phyloP scores from a whole-genome alignment of 2,113 vertebrate genomes.

The Turnix velox region DNA sequence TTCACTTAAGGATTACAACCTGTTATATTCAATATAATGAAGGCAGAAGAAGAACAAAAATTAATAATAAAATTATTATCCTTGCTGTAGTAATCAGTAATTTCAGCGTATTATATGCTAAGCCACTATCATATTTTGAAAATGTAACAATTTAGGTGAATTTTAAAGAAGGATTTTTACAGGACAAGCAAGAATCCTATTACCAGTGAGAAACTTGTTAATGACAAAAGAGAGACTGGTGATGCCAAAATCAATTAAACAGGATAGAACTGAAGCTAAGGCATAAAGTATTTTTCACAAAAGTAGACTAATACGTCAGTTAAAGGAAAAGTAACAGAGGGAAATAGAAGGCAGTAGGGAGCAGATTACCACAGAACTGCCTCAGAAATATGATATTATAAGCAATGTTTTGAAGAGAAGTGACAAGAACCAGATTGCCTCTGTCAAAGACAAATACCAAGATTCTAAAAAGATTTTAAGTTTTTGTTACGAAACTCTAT shows the following conservation, averaged over 20 bases:
- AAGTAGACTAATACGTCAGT: not conserved
- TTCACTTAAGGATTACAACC: not conserved
- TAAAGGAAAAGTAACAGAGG: not conserved
- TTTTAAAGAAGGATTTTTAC: not conserved
- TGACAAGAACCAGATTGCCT: constrained; percentile 41
- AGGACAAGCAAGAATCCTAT: not conserved
- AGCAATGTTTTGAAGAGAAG: constrained; percentile 10
- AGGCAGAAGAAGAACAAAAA: not conserved
- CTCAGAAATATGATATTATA: not conserved
- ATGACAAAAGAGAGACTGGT: not conserved
- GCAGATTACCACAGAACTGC: not conserved
- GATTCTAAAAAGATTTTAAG: not conserved
- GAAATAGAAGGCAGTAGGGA: not conserved
- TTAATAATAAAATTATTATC: not conserved
- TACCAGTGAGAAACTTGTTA: not conserved
- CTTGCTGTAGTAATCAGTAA: not conserved
- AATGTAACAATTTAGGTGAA: not conserved
- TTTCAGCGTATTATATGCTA: not conserved
- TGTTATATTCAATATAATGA: not conserved
- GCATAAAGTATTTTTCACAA: not conserved
- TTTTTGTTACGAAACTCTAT: not conserved
- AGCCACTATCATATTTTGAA: not conserved
- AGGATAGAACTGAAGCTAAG: not conserved
- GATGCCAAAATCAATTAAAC: not conserved
- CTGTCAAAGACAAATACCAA: constrained; percentile 36